phyloP scores from a whole-genome alignment of 2,113 vertebrate genomes.

The Psittacus erithacus region DNA sequence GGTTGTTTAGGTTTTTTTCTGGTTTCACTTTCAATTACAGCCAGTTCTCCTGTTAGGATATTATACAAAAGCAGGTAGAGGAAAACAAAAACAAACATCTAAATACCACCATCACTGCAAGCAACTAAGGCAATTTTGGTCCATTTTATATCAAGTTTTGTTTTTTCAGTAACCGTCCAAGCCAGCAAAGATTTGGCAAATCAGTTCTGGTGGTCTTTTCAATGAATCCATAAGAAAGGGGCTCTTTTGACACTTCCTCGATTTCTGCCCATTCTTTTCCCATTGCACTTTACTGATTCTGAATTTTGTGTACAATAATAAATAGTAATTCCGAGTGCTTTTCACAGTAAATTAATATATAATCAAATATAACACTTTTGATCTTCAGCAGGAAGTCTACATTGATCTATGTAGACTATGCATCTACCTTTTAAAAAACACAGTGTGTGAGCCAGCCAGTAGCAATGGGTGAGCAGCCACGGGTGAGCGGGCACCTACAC shows the following conservation, averaged over 20 bases:
- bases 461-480: rapidly evolving
- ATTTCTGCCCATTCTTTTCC: not conserved
- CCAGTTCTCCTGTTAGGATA: not conserved
- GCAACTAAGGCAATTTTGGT: not conserved
- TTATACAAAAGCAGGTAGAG: not conserved
- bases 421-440: rapidly evolving
- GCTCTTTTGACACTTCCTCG: not conserved
- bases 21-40: not conserved
- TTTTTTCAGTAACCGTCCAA: not conserved
- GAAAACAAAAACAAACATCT: not conserved
- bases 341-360: not conserved
- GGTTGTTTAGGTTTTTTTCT: not conserved
- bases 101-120: not conserved
- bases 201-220: not conserved
- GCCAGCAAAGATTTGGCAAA: not conserved
- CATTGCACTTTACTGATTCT: not conserved
- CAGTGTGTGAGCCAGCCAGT: rapidly evolving
- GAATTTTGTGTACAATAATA: not conserved
- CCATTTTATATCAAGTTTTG: not conserved
- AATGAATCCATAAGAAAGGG: not conserved
- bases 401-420: not conserved
- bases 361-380: not conserved
- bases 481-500: rapidly evolving
- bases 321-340: not conserved
- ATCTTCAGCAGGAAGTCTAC: not conserved